Percentiles rank a stretch among this genome's conserved stretches.
These are phyloP conservation scores for Acanthornis magna DNA, from an alignment of 2,797 vertebrate species.

Conservation along the genomic window DNA sequence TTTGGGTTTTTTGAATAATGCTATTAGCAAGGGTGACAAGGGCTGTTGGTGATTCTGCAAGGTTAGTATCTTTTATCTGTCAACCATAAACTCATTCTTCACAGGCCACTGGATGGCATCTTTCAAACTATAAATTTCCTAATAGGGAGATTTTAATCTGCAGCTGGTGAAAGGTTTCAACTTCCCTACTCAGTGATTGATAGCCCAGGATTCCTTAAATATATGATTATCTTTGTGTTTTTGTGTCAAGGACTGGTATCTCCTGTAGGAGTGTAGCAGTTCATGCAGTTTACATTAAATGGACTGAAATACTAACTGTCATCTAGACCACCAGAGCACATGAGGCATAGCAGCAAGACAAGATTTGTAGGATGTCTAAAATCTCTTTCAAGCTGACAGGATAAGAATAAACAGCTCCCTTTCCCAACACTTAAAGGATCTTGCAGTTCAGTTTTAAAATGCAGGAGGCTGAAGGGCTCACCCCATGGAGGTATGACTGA, in stretches of 20 bases:
- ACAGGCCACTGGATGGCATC: not conserved
- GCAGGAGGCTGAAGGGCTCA: not conserved
- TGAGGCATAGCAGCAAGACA: not conserved
- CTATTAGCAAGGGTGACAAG: not conserved
- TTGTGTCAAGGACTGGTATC: not conserved
- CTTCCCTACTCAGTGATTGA: not conserved
- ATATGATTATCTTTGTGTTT: not conserved
- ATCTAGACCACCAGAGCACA: conserved; percentile 8
- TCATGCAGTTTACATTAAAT: conserved; percentile 8
- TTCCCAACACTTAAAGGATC: not conserved
- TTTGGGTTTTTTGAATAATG: not conserved
- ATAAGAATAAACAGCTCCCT: not conserved
- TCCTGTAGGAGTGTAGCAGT: not conserved
- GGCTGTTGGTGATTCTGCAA: not conserved
- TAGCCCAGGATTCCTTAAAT: not conserved
- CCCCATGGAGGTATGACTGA: not conserved
- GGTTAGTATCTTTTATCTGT: not conserved
- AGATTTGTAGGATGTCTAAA: conserved; percentile 18
- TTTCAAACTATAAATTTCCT: not conserved
- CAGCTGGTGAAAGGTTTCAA: not conserved
- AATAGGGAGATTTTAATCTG: conserved; percentile 27
- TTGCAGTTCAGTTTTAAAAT: not conserved
- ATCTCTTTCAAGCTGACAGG: not conserved
- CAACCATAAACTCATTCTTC: not conserved
- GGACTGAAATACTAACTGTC: conserved; percentile 11